Evolutionary conservation across 2,113 vertebrate species (phyloP).

Genomic region (Hypomesus transpacificus): DNA sequence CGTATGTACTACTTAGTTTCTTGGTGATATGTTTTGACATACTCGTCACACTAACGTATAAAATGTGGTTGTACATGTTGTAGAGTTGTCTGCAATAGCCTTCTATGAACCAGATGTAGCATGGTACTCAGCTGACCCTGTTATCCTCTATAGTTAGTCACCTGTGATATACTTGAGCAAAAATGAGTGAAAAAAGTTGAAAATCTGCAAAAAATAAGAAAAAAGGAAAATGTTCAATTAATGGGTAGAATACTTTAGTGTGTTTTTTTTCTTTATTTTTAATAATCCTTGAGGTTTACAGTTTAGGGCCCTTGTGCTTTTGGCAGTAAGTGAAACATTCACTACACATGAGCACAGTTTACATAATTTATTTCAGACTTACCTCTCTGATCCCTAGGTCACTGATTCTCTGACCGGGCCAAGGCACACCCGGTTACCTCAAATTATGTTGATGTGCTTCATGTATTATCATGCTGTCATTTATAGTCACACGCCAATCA

Average conservation of each 20-base stretch:
- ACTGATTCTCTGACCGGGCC: conserved; percentile 58
- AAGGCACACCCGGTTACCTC: conserved; percentile 61
- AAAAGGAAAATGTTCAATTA: conserved; percentile 58
- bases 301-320: conserved; percentile 59
- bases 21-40: conserved; percentile 83
- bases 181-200: conserved; percentile 56
- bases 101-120: conserved; percentile 79
- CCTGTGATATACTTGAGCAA: conserved; percentile 65
- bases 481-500: conserved; percentile 26
- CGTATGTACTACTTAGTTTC: conserved; percentile 79
- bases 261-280: conserved; percentile 41
- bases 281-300: conserved; percentile 67
- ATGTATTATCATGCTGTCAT: conserved; percentile 38
- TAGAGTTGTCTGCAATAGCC: conserved; percentile 88
- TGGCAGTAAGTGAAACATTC: conserved; percentile 50
- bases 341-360: conserved; percentile 62
- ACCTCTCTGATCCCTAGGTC: conserved; percentile 63
- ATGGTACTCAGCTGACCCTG: conserved; percentile 72
- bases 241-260: conserved; percentile 61
- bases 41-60: conserved; percentile 79
- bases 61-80: conserved; percentile 82
- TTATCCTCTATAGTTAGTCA: conserved; percentile 65
- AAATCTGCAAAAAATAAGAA: conserved; percentile 54
- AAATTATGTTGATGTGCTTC: conserved; percentile 61
- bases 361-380: conserved; percentile 64